These are phyloP conservation scores for Acinonyx jubatus DNA, from an alignment of 2,113 vertebrate species.

Conservation along the genomic window DNA sequence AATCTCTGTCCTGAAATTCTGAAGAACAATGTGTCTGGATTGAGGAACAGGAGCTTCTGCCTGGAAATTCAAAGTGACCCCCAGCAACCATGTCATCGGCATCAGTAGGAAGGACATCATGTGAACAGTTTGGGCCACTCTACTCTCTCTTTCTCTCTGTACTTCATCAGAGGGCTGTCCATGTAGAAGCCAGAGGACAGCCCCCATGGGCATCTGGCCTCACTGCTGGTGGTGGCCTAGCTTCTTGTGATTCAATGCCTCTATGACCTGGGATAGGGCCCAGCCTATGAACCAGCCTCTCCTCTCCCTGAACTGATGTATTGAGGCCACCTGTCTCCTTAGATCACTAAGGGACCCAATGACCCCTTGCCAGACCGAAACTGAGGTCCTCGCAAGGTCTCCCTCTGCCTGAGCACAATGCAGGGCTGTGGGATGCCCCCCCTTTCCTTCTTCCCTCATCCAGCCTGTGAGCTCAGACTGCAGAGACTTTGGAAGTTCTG, in stretches of 20 bases:
- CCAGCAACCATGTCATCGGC: background rate
- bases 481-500: background rate
- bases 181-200: background rate
- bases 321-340: background rate
- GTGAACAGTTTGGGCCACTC: rapidly evolving
- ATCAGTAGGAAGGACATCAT: background rate
- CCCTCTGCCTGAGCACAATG: background rate
- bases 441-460: background rate
- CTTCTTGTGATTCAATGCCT: background rate
- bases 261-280: background rate
- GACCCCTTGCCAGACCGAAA: background rate
- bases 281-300: too few relatives aligned
- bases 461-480: background rate
- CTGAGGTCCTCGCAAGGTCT: background rate
- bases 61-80: background rate
- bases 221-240: background rate
- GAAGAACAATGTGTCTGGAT: background rate
- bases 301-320: background rate
- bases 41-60: background rate
- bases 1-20: background rate
- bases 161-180: background rate
- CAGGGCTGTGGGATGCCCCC: rapidly evolving
- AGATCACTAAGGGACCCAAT: background rate
- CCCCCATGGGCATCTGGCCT: background rate
- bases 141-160: too few relatives aligned